These are phyloP conservation scores for Parasteatoda tepidariorum DNA, from an alignment of 1,140 invertebrate species.

Conservation along the genomic window DNA sequence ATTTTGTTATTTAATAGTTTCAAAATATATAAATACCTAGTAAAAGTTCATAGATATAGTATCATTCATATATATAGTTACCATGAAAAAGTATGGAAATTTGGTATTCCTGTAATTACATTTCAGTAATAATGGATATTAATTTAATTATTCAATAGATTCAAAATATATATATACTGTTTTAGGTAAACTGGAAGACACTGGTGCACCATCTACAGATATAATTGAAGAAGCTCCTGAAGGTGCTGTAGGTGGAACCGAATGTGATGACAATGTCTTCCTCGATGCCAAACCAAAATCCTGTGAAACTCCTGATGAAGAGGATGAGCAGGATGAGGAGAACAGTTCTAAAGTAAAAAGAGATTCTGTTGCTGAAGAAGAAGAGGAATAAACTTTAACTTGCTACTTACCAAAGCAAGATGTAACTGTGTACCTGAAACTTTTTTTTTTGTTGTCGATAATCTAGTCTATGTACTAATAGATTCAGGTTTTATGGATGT, in stretches of 20 bases:
- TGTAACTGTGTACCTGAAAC: constrained; percentile 46
- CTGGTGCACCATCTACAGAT: neutral
- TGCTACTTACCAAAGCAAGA: neutral
- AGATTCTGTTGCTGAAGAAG: neutral
- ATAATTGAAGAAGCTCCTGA: constrained; percentile 37
- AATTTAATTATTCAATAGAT: too few species aligned
- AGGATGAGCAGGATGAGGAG: neutral
- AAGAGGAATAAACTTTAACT: neutral
- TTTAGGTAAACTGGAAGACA: neutral
- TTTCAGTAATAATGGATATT: too few species aligned
- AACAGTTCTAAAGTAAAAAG: neutral
- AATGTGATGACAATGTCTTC: neutral
- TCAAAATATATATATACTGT: too few species aligned
- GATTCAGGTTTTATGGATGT: constrained; percentile 10
- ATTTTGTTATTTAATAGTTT: too few species aligned
- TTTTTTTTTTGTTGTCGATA: constrained; percentile 12
- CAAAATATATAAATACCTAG: too few species aligned
- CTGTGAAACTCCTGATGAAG: neutral
- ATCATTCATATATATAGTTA: too few species aligned
- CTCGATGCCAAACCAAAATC: neutral
- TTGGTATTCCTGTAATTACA: too few species aligned
- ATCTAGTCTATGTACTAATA: constrained; percentile 48
- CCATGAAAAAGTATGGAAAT: too few species aligned
- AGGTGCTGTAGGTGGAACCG: constrained; percentile 2
- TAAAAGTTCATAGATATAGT: too few species aligned